Evolutionary conservation across 2,888 invertebrate species (phyloP).

Genomic region (Dicranocentrus wangi): DNA sequence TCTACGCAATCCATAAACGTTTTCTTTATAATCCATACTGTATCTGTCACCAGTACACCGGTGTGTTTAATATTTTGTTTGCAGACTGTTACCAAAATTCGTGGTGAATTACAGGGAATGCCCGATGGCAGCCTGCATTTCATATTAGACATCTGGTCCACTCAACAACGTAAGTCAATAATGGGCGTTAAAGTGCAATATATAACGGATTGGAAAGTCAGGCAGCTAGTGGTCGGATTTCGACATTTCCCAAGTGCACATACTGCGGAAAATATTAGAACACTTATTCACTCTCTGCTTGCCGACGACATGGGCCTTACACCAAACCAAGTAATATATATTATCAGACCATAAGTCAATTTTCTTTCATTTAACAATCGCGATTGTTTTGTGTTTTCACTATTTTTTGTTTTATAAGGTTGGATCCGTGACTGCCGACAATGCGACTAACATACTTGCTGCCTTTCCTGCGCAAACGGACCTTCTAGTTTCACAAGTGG

Average conservation of each 20-base stretch:
- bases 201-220: constrained; percentile 14
- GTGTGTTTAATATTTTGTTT: too few relatives aligned
- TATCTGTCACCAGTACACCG: too few relatives aligned
- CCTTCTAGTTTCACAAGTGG: too few relatives aligned
- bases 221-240: constrained; percentile 3
- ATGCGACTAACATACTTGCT: not conserved
- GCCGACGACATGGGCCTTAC: too few relatives aligned
- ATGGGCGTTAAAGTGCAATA: constrained; percentile 14
- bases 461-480: too few relatives aligned
- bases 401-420: not conserved
- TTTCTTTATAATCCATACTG: too few relatives aligned
- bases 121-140: not conserved
- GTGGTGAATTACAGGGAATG: too few relatives aligned
- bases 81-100: too few relatives aligned
- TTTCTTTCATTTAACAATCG: too few relatives aligned
- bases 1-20: too few relatives aligned
- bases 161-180: not conserved
- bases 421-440: not conserved
- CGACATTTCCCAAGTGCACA: constrained; percentile 20
- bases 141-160: constrained; percentile 14
- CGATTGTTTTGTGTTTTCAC: not conserved
- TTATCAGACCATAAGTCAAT: too few relatives aligned
- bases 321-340: too few relatives aligned
- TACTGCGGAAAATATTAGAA: not conserved
- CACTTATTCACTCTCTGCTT: not conserved